Conservation (phyloP, 2,113 vertebrate genomes). For the Sinocyclocheilus grahami region DNA sequence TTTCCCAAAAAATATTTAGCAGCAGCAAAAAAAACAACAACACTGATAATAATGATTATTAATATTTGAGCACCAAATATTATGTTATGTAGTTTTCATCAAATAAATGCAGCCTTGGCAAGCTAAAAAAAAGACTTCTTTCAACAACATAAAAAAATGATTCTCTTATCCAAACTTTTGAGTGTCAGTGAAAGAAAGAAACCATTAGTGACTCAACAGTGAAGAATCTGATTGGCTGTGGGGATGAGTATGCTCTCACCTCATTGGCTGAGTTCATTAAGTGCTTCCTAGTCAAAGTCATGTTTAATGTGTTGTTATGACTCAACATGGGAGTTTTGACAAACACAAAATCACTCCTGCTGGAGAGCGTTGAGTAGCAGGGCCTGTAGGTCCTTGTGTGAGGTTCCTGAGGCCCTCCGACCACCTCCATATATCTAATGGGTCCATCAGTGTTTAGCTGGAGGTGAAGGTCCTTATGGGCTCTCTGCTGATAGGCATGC, state of each 20-base stretch:
- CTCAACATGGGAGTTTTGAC: constrained; percentile 86
- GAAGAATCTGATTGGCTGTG: constrained; percentile 2
- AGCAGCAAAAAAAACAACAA: constrained; percentile 24
- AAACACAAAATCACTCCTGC: constrained; percentile 88
- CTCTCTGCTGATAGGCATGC: constrained; percentile 75
- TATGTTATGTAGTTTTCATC: too few species aligned
- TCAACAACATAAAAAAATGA: background rate
- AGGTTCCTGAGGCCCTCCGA: constrained; percentile 78
- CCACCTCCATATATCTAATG: constrained; percentile 89
- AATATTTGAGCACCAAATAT: background rate
- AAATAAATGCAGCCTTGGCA: too few species aligned
- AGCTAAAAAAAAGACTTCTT: background rate
- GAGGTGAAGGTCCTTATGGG: constrained; percentile 81
- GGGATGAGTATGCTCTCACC: constrained; percentile 67
- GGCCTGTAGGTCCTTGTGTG: constrained; percentile 83
- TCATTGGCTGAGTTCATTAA: constrained; percentile 77
- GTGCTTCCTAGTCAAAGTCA: constrained; percentile 80
- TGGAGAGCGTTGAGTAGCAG: constrained; percentile 86
- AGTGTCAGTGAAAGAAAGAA: background rate
- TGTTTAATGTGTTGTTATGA: constrained; percentile 80
- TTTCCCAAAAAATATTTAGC: background rate
- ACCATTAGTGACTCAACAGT: background rate
- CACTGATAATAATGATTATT: background rate
- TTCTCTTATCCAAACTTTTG: background rate
- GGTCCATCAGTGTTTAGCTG: constrained; percentile 87